Evolutionary conservation across 2,888 invertebrate species (phyloP).

Genomic region (Lumbricus terrestris): DNA sequence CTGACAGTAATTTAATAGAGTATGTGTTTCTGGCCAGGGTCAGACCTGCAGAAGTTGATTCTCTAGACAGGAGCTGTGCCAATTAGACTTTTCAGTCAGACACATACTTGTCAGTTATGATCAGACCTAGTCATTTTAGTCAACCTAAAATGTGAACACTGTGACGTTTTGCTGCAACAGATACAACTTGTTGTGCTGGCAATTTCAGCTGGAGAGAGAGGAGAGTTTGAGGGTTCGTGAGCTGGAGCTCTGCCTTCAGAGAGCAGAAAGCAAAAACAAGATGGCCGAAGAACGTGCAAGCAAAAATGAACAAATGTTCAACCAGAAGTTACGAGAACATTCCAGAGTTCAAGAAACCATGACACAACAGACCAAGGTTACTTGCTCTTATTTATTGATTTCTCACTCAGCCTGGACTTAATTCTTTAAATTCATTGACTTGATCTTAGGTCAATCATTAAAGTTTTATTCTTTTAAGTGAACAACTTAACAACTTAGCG

Average conservation of each 20-base stretch:
- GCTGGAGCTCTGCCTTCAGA: background rate
- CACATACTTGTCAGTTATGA: background rate
- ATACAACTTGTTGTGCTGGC: background rate
- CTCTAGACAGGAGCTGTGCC: too few species aligned
- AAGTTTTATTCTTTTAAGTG: background rate
- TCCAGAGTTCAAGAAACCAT: background rate
- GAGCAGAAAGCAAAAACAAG: background rate
- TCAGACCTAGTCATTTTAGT: background rate
- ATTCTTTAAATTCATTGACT: background rate
- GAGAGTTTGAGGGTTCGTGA: background rate
- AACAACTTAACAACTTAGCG: too few species aligned
- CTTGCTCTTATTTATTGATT: background rate
- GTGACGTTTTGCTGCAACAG: background rate
- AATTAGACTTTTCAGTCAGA: too few species aligned
- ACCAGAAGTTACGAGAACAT: background rate
- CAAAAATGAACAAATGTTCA: background rate
- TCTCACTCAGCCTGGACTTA: background rate
- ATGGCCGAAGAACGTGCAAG: slow-evolving; percentile 7
- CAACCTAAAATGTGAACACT: background rate
- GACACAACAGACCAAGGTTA: slow-evolving; percentile 5
- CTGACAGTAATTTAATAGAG: too few species aligned
- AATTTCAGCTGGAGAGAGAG: slow-evolving; percentile 7
- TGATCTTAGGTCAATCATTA: too few species aligned
- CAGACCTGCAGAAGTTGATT: too few species aligned
- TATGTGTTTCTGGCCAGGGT: too few species aligned